Percentiles rank a stretch among this genome's conserved stretches.
These are phyloP conservation scores for Elegia similella DNA, from an alignment of 2,888 invertebrate species.

Conservation along the genomic window DNA sequence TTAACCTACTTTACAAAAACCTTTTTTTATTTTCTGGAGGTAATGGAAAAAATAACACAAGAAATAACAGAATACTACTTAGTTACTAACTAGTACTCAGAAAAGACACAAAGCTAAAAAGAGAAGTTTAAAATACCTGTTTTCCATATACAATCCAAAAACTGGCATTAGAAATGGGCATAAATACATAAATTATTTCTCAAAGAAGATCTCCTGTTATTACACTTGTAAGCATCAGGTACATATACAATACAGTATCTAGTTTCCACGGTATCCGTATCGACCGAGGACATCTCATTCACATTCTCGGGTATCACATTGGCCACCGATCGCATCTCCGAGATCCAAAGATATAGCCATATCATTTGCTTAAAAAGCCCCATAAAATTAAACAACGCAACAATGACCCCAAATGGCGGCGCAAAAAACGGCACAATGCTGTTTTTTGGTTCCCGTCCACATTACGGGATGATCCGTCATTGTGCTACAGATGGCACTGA, in stretches of 20 bases:
- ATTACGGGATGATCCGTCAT: slow-evolving; percentile 79
- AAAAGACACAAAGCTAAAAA: too few species aligned
- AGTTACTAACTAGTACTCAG: too few species aligned
- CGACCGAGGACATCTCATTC: slow-evolving; percentile 10
- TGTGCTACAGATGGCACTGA: slow-evolving; percentile 74
- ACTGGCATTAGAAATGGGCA: not conserved
- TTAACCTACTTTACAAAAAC: too few species aligned
- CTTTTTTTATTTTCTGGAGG: too few species aligned
- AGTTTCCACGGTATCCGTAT: slow-evolving; percentile 14
- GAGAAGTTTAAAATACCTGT: too few species aligned
- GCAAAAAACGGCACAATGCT: slow-evolving; percentile 61
- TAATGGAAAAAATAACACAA: too few species aligned
- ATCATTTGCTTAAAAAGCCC: slow-evolving; percentile 81
- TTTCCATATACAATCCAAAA: too few species aligned
- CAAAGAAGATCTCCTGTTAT: not conserved
- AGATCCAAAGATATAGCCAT: slow-evolving; percentile 70
- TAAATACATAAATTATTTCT: not conserved
- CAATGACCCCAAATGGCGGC: slow-evolving; percentile 66
- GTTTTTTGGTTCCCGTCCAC: slow-evolving; percentile 65
- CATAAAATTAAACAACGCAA: slow-evolving; percentile 74
- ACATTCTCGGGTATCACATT: slow-evolving; percentile 34
- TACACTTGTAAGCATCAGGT: not conserved
- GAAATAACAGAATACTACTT: too few species aligned
- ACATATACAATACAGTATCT: slow-evolving; percentile 10
- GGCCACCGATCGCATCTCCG: slow-evolving; percentile 35